A percentile compares a stretch with the other conserved stretches of the same genome.
These are phyloP conservation scores for Pyrochroa serraticornis DNA, from an alignment of 2,888 invertebrate species.

Conservation along the genomic window DNA sequence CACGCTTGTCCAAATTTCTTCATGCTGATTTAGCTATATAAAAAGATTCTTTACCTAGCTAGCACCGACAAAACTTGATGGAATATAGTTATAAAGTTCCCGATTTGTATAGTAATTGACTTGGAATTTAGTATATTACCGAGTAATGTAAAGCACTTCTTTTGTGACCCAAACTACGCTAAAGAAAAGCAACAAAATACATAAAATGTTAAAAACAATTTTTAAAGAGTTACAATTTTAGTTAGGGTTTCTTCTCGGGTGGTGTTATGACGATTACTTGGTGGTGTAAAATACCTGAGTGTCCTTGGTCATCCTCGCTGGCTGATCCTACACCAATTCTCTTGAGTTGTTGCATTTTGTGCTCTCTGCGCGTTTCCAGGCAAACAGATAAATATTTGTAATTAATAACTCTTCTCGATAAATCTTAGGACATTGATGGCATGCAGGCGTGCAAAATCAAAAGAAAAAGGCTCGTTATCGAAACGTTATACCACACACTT, in stretches of 20 bases:
- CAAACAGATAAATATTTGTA: background rate
- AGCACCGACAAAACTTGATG: no score
- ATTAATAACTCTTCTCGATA: background rate
- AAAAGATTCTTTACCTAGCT: no score
- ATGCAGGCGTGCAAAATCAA: constrained; percentile 30
- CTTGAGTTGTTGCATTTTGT: constrained; percentile 79
- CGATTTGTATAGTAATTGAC: no score
- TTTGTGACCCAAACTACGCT: no score
- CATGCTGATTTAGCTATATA: no score
- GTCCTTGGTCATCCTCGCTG: constrained; percentile 77
- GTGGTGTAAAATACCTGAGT: constrained; percentile 66
- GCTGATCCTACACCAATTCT: constrained; percentile 72
- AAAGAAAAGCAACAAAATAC: no score
- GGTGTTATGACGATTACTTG: background rate
- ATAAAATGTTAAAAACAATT: no score
- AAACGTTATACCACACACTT: constrained; percentile 14
- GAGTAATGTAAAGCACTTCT: no score
- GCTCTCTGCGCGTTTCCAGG: constrained; percentile 67
- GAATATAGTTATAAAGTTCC: no score
- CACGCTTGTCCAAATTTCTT: no score
- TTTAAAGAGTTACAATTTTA: no score
- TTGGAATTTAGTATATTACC: no score
- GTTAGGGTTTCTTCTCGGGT: background rate
- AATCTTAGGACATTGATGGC: constrained; percentile 4
- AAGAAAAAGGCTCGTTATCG: constrained; percentile 11